Base-by-base conservation (phyloP, 2,797 vertebrate genomes). In the Eutrigla gurnardus region DNA sequence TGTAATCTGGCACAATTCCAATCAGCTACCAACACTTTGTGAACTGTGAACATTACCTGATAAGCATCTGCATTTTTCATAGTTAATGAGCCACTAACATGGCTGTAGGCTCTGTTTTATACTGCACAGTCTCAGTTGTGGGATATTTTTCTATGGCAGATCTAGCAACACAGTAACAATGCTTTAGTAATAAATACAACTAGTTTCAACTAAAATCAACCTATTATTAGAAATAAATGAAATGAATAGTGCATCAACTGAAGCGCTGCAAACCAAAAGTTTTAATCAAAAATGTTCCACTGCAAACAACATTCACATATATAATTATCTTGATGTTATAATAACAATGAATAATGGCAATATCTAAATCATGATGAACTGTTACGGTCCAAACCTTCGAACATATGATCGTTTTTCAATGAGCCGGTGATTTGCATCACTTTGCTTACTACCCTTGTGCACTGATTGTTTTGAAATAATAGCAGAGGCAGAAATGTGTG, bases 31-130 rank as follows among this genome's bases (percentile, higher is more conserved):
- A 25, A 25, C 25, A 9, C 18, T 60, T 60, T 60, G 39, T 32
- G 18, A 54, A 42, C 13, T 54, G 15, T 35, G 9, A 43, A n/a
- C 37, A 42, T 54, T 53, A 33, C 4, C 15, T 43, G 50, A 54
- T 54, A 54, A 54, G 43, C 25, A 43, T 54, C 50, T 54, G 49
- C 25, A 39, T 32, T 15, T 66, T 63, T 66, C 43, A 40, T 18
- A 25, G 58, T 60, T 60, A 54, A 54, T 54, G 65, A 66, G 25
- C 6, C 39, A n/a, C 14, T 11, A 35, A 15, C n/a, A n/a, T 54
- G 39, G 39, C 50, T 54, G 25, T 35, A n/a, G 25, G 50, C 39
- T 5, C 4, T 40, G 14, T 50, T 49, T 47, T 43, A 43, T 60
- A 50, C 46, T 65, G 6, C 37, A 40, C 3, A 42, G 18, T 42